Evolutionary conservation across 2,888 invertebrate genomes (phyloP), one percentile per base, ranked within the genome.

Genomic region (Drosophila kanekoi): DNA sequence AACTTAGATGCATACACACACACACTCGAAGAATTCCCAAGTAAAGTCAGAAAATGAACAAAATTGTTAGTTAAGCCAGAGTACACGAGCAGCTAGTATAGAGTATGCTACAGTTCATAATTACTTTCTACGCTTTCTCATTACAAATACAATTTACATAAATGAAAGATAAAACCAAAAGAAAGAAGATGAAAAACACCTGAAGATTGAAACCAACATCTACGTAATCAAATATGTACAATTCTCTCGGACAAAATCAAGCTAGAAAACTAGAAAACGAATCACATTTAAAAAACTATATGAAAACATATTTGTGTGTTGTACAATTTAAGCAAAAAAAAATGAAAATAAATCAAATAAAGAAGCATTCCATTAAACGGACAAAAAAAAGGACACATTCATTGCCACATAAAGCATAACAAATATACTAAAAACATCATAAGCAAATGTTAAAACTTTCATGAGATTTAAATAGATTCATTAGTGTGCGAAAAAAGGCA

Each of bases 161-260:
- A n/a, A 23, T 3, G 16, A 3, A 35, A 52, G 14, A 40, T 37
- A 45, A 76, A 54, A 51, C 4, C 18, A 18, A 18, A 18, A 18
- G 18, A 18, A 18, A 28, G 16, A 14, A 28, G 49, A 47, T 52
- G 53, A 45, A 52, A 48, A 43, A 59, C 62, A 76, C 57, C 67
- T 67, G 74, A 70, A 40, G 60, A 77, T 61, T 47, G 51, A 45
- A 79, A 16, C 47, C 28, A 85, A 53, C 63, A 82, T 79, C 70
- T 79, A 82, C 86, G 88, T 85, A 87, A 85, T 60, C 35, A 60
- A 81, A 62, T 52, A 79, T 87, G 85, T 82, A 87, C 82, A 82
- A 87, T 60, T 82, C 66, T 71, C 48, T 70, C 54, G 62, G 28
- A 74, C 67, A 54, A 0, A 18, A 18, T 10, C 5, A n/a, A 33